Base-by-base conservation (phyloP, 2,797 vertebrate species). In the Pseudochaenichthys georgianus region DNA sequence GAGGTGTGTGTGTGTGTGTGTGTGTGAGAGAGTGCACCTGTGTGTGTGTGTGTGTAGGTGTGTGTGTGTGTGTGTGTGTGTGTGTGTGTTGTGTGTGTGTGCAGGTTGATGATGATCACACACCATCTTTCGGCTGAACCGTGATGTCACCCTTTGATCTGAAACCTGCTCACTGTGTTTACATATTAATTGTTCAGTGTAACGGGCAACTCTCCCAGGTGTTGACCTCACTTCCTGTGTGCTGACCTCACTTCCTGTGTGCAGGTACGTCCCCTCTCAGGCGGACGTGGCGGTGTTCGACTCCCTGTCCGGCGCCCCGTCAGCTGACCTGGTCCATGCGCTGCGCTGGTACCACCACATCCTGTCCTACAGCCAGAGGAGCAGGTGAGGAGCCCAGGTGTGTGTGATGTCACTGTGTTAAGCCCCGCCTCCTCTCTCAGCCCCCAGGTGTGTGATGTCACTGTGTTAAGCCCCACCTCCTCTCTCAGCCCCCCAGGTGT, bases 291-390 rank as follows among this genome's bases (percentile, higher is more conserved):
- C 94, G 0, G 97, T 99, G 0, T 99, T 99, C 7, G 98, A 99
- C 9, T 95, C 96, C 0, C 78, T 99, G 12, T 92, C 94, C 0
- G 66, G 90, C 0, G 91, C 96, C 0, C 98, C 98, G 4, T 83
- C 96, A 0, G 87, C 96, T 0, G 95, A 97, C 23, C 86, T 99
- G 57, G 96, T 83, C 72, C 98, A 99, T n/a, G 98, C 96, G 0
- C 94, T 99, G 3, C 96, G 98, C 12, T 99, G 98, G 98, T 99
- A 96, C 92, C 99, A 96, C 82, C 98, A 99, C 73, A 99, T 99
- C 73, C 96, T 95, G 85, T 98, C 97, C 0, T 99, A 98, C 69
- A 96, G 92, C 74, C 95, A 97, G 73, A 98, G 96, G 74, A 87
- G 81, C 85, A 98, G 98, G 98, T 99, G 95, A 67, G 72, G 2